Base-by-base conservation (phyloP, 1,140 invertebrate species). In the Procambarus clarkii region DNA sequence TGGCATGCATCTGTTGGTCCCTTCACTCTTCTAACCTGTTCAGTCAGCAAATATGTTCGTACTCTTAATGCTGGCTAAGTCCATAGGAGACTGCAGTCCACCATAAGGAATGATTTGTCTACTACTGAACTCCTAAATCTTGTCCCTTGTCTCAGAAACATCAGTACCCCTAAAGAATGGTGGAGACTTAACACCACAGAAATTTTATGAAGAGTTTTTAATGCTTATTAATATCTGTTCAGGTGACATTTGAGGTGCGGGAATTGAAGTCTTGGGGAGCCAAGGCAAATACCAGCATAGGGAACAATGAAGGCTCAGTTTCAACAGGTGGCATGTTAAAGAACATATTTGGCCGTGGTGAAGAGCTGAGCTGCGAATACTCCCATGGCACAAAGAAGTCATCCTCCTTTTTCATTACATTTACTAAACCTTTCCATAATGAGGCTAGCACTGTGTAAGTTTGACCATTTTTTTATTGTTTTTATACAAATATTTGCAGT, bases 301-400 rank as follows among this genome's bases (percentile, higher is more conserved):
- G 97, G 48, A 97, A 97, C 93, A 98, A 98, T 94, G 97, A 98
- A 94, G 97, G 97, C 11, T 97, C 97, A 48, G 93, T 98, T 58
- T 95, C 97, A 15, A 94, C 98, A 34, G 96, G 96, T 60, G 94
- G 96, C 15, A 95, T 95, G 93, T 94, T 97, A 85, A 97, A 97
- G 0, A 99, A 98, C 95, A 94, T 98, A 60, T 95, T 96, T 93
- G 98, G 98, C 2, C 94, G 97, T 93, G 98, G 97, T 5, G 98
- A 98, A 95, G 95, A 95, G 50, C 92, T 98, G 9, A 96, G 96
- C 93, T 95, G 96, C 11, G 97, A 98, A 94, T 98, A 98, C 94
- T 96, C 96, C 94, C 95, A 97, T 95, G 95, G 97, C 93, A 96
- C 96, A 92, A 96, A 96, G 94, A 96, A 96, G 93, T 96, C 96